Evolutionary conservation across 2,113 vertebrate species (phyloP), one percentile per base, ranked within the genome.

Genomic region (Pampusana beccarii): DNA sequence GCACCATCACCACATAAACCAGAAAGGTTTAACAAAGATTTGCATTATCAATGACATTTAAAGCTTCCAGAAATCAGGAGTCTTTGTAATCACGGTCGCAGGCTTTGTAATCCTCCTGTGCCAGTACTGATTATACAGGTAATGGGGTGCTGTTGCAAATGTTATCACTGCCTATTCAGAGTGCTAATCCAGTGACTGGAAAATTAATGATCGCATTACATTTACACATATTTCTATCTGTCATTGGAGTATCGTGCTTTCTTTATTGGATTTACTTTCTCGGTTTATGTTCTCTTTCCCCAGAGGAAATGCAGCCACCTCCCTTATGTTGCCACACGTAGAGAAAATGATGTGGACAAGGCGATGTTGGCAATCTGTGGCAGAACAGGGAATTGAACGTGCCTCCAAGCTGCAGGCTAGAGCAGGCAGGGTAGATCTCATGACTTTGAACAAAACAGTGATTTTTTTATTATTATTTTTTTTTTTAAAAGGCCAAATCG

Each of bases 21-120:
- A 90, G 84, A 53, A 62, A 64, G 66, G 80, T 77, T 81, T 73
- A 62, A 53, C 48, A 79, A 92, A 86, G 86, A 31, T 83, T 88
- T 66, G 80, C 69, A 77, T 13, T 95, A 78, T 91, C 86, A 57
- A 72, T 74, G 90, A 84, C 85, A 69, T 83, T 88, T 74, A 94
- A 96, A 86, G 75, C 88, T 94, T 72, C 38, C 72, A 84, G 75
- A 61, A 96, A 79, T 60, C 70, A 75, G 56, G 38, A 90, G 56
- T 42, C 80, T 83, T 87, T 91, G 85, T 74, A 66, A 38, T 51
- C 40, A 56, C 0, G 3, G 74, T 83, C 2, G 0, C 56, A 36
- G 80, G 61, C 34, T 91, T 40, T 69, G 92, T 84, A 93, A 93
- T 95, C 82, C 88, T 74, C 72, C 65, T 28, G 58, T 61, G 72